These are phyloP conservation scores for Mamestra brassicae DNA, from an alignment of 2,888 invertebrate species.

Conservation along the genomic window DNA sequence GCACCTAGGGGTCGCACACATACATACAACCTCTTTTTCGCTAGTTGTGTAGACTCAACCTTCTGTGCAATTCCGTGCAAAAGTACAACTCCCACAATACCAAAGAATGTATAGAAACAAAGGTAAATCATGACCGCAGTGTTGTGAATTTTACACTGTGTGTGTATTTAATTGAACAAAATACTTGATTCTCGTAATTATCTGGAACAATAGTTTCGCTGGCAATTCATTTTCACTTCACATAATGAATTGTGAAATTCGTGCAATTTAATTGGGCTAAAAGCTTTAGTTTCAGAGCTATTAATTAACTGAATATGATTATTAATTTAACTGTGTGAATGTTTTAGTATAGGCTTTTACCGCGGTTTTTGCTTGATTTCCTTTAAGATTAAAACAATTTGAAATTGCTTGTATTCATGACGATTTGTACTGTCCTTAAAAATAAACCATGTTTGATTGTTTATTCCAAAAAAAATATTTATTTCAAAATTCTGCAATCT, in stretches of 20 bases:
- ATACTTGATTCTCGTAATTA: constrained; percentile 66
- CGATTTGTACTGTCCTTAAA: neutral
- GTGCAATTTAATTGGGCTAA: constrained; percentile 39
- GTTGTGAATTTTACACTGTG: constrained; percentile 40
- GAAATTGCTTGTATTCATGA: neutral
- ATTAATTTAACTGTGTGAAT: constrained; percentile 29
- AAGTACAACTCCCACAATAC: constrained; percentile 24
- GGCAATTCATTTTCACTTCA: constrained; percentile 65
- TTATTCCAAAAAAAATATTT: neutral
- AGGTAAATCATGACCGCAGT: constrained; percentile 29
- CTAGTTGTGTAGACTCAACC: neutral
- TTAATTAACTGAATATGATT: constrained; percentile 36
- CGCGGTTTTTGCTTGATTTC: neutral
- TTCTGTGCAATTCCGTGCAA: neutral
- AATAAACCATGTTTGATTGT: neutral
- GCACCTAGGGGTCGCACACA: no score
- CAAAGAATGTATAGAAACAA: constrained; percentile 41
- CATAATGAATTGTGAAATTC: constrained; percentile 61
- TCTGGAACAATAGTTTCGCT: constrained; percentile 65
- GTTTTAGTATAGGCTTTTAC: neutral
- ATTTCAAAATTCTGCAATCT: neutral
- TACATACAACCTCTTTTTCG: neutral
- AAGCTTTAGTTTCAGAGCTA: constrained; percentile 17
- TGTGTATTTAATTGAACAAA: constrained; percentile 54
- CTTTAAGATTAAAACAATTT: neutral